Evolutionary conservation across 2,888 invertebrate species (phyloP).

Genomic region (Platerodrilus igneus): DNA sequence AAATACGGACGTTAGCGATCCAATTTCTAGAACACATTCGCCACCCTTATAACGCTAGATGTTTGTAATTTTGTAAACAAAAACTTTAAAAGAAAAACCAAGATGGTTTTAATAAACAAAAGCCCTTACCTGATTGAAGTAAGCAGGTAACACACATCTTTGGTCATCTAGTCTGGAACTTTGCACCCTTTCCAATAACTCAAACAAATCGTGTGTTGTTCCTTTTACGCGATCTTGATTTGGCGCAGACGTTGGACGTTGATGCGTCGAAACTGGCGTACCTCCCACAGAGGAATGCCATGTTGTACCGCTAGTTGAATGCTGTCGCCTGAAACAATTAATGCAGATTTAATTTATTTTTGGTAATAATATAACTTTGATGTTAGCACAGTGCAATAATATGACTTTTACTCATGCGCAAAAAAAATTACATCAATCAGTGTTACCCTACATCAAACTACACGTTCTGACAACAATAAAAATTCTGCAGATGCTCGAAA

Average conservation of each 20-base stretch:
- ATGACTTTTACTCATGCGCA: too few relatives aligned
- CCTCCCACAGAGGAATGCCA: constrained; percentile 37
- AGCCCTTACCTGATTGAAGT: constrained; percentile 85
- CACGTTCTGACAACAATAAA: too few relatives aligned
- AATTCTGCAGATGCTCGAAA: too few relatives aligned
- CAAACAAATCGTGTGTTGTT: constrained; percentile 77
- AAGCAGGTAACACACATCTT: constrained; percentile 89
- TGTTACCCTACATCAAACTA: too few relatives aligned
- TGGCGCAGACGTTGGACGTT: constrained; percentile 27
- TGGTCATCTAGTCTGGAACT: constrained; percentile 95
- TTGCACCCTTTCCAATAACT: constrained; percentile 89
- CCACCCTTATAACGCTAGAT: too few relatives aligned
- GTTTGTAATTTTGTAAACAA: too few relatives aligned
- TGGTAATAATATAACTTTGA: background rate
- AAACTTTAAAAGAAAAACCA: too few relatives aligned
- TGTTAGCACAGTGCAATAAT: too few relatives aligned
- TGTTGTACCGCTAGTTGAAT: constrained; percentile 50
- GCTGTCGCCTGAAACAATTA: constrained; percentile 59
- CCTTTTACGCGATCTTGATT: constrained; percentile 52
- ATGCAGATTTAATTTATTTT: background rate
- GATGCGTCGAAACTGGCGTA: constrained; percentile 27
- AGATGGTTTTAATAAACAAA: too few relatives aligned
- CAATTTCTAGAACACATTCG: too few relatives aligned
- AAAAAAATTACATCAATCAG: too few relatives aligned
- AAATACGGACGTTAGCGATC: too few relatives aligned